These are phyloP conservation scores for Phodopus roborovskii DNA, from an alignment of 2,113 vertebrate species.

Conservation along the genomic window DNA sequence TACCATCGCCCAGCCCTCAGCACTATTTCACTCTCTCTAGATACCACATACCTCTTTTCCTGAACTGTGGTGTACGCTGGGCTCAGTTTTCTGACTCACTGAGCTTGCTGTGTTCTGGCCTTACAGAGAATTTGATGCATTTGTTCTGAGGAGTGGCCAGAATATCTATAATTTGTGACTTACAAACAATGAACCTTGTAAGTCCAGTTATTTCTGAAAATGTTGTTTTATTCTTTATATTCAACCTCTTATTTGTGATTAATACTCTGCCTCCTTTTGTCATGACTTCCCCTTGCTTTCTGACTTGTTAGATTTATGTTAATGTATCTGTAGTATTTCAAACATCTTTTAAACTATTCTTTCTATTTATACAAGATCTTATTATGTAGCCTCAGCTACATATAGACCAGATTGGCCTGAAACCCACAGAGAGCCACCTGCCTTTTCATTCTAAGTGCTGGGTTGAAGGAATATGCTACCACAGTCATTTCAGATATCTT, in stretches of 20 bases:
- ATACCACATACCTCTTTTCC: neutral
- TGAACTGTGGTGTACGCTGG: neutral
- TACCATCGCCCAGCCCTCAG: accelerated
- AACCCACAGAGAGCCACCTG: neutral
- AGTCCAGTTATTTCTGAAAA: neutral
- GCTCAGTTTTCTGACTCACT: neutral
- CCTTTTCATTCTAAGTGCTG: neutral
- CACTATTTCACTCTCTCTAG: neutral
- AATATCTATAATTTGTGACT: neutral
- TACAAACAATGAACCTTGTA: neutral
- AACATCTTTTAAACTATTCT: neutral
- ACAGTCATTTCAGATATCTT: neutral
- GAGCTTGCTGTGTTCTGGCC: neutral
- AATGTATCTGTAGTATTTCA: constrained; percentile 30
- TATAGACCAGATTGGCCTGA: neutral
- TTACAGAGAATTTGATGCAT: neutral
- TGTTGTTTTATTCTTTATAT: neutral
- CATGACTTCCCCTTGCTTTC: neutral
- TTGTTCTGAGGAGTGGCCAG: neutral
- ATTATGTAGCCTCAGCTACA: neutral
- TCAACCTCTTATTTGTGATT: neutral
- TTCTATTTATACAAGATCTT: neutral
- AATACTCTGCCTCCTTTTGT: neutral
- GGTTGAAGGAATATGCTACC: neutral
- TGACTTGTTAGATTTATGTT: constrained; percentile 19